phyloP scores from a whole-genome alignment of 1,140 invertebrate genomes.

The Adelges cooleyi region DNA sequence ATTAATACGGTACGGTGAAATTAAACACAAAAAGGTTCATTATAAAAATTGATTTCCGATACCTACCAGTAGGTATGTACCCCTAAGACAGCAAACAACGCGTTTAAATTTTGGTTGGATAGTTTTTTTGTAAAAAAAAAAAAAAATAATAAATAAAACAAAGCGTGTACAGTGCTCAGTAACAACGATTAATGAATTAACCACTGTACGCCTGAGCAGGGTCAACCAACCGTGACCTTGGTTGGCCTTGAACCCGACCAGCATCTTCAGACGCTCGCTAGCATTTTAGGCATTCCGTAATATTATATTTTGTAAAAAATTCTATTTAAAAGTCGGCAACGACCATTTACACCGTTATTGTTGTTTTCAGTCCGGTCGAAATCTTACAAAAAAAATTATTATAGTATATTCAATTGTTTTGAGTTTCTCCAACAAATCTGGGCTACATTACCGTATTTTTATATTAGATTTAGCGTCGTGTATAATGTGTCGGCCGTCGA shows the following conservation, averaged over 20 bases:
- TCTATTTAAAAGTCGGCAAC: no score
- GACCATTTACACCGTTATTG: no score
- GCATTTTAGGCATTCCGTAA: constrained; percentile 1
- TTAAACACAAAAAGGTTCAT: constrained; percentile 17
- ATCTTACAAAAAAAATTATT: no score
- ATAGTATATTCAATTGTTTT: no score
- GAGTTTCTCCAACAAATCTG: no score
- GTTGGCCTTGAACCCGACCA: constrained; percentile 24
- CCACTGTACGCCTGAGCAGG: neutral
- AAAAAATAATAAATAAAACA: constrained; percentile 1
- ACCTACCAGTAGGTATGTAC: no score
- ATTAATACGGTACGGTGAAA: constrained; percentile 13
- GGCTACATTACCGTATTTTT: no score
- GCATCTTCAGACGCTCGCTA: neutral
- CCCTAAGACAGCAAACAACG: no score
- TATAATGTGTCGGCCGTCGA: no score
- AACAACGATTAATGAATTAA: constrained; percentile 27
- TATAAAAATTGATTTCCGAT: constrained; percentile 14
- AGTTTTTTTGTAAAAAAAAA: neutral
- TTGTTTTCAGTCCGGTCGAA: no score
- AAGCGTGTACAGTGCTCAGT: neutral
- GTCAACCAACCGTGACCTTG: constrained; percentile 26
- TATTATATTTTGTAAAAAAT: no score
- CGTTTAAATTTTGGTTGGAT: neutral
- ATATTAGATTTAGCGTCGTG: no score